phyloP scores from a whole-genome alignment of 2,797 vertebrate genomes.

The Hapalemur alaotrensis region DNA sequence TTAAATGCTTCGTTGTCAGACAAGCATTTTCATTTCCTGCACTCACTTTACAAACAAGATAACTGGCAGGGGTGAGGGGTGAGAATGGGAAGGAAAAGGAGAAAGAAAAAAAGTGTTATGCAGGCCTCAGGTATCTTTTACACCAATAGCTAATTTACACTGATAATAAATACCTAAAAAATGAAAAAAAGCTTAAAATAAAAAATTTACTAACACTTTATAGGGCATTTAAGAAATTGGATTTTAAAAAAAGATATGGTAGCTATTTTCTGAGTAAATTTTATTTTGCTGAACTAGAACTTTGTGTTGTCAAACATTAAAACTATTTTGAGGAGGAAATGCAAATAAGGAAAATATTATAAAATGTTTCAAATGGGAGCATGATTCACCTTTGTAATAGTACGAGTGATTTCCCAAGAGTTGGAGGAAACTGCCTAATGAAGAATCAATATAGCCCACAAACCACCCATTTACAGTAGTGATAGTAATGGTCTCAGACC shows the following conservation, averaged over 20 bases:
- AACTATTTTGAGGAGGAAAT: neutral
- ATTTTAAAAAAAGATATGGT: neutral
- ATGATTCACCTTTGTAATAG: slow-evolving; percentile 2
- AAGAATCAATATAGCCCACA: neutral
- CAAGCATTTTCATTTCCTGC: slow-evolving; percentile 95
- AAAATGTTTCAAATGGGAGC: neutral
- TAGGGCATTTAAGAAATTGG: neutral
- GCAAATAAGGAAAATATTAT: neutral
- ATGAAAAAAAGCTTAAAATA: neutral
- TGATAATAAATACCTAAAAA: slow-evolving; percentile 20
- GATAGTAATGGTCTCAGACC: neutral
- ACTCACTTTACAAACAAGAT: slow-evolving; percentile 95
- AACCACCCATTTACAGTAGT: neutral
- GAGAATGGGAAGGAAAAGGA: slow-evolving; percentile 57
- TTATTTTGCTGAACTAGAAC: slow-evolving; percentile 19
- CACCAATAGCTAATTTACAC: neutral
- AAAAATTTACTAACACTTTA: neutral
- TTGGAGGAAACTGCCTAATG: neutral
- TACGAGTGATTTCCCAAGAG: neutral
- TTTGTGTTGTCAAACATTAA: slow-evolving; percentile 16
- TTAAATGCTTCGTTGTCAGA: slow-evolving; percentile 92
- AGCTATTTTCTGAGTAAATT: slow-evolving; percentile 14
- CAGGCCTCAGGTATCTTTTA: neutral
- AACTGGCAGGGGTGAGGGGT: slow-evolving; percentile 82
- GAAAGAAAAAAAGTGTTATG: slow-evolving; percentile 48